Conservation (phyloP, 1,140 invertebrate species). For the Trachymyrmex septentrionalis region DNA sequence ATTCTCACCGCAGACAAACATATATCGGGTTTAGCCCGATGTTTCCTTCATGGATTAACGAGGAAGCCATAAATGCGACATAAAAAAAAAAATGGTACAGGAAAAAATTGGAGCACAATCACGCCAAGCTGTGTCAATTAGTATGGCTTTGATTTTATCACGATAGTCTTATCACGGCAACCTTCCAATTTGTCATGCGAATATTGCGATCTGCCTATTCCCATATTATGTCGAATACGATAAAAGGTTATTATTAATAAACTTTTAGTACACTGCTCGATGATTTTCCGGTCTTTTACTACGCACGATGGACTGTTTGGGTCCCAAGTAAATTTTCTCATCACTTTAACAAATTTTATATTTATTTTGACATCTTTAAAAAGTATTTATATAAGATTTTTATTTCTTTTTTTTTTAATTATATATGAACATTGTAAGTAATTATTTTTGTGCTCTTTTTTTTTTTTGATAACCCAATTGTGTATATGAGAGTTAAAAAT, state of each 20-base stretch:
- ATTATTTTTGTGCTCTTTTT: no score
- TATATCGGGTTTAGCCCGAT: not conserved
- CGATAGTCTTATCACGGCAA: not conserved
- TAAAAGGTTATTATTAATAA: not conserved
- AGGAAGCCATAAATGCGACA: not conserved
- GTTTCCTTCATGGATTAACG: constrained; percentile 9
- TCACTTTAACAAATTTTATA: no score
- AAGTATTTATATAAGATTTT: no score
- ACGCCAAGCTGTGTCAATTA: not conserved
- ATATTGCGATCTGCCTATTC: not conserved
- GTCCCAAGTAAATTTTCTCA: no score
- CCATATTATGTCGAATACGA: not conserved
- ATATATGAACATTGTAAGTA: no score
- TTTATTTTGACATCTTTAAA: no score
- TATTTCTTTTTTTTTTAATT: no score
- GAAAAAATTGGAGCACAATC: not conserved
- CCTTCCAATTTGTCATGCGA: not conserved
- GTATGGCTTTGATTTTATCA: not conserved
- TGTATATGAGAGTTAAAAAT: not conserved
- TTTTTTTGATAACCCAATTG: no score
- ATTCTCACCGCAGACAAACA: not conserved
- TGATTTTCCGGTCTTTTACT: no score
- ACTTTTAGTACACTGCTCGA: no score
- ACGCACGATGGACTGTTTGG: no score
- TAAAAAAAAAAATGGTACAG: not conserved